These are phyloP conservation scores for Synanthedon andrenaeformis DNA, from an alignment of 2,888 invertebrate genomes.

Conservation along the genomic window DNA sequence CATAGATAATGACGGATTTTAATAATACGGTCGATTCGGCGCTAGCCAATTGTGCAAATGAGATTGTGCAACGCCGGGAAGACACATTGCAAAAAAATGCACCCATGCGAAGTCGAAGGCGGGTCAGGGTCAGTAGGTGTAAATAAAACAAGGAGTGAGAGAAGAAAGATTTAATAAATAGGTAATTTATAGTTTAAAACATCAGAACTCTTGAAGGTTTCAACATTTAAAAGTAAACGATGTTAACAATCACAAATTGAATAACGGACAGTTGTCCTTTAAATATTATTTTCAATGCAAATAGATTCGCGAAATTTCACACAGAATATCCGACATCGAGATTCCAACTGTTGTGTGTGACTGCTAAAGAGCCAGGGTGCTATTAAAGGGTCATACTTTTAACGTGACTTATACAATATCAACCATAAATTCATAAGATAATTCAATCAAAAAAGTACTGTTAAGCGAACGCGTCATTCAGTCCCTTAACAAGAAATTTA, in stretches of 20 bases:
- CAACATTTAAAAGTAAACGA: constrained; percentile 35
- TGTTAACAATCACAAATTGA: constrained; percentile 46
- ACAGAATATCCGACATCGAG: constrained; percentile 3
- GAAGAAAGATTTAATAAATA: constrained; percentile 70
- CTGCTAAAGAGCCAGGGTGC: constrained; percentile 42
- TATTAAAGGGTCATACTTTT: constrained; percentile 28
- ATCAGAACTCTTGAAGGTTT: constrained; percentile 44
- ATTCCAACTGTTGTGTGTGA: constrained; percentile 1
- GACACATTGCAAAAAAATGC: too few relatives aligned
- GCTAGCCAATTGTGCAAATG: too few relatives aligned
- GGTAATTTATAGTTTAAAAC: constrained; percentile 63
- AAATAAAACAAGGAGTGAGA: constrained; percentile 45
- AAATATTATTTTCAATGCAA: constrained; percentile 3
- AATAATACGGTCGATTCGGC: too few relatives aligned
- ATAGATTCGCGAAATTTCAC: constrained; percentile 4
- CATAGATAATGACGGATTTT: too few relatives aligned
- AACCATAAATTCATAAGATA: not conserved
- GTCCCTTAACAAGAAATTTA: not conserved
- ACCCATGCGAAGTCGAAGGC: not conserved
- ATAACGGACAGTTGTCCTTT: constrained; percentile 37
- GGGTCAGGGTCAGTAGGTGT: constrained; percentile 7
- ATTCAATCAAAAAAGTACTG: not conserved
- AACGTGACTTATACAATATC: constrained; percentile 2
- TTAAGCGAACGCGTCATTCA: not conserved
- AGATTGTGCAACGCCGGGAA: too few relatives aligned